Percentiles rank a stretch among this genome's conserved stretches.
phyloP scores from a whole-genome alignment of 2,797 vertebrate genomes.

The Lacerta bilineata region DNA sequence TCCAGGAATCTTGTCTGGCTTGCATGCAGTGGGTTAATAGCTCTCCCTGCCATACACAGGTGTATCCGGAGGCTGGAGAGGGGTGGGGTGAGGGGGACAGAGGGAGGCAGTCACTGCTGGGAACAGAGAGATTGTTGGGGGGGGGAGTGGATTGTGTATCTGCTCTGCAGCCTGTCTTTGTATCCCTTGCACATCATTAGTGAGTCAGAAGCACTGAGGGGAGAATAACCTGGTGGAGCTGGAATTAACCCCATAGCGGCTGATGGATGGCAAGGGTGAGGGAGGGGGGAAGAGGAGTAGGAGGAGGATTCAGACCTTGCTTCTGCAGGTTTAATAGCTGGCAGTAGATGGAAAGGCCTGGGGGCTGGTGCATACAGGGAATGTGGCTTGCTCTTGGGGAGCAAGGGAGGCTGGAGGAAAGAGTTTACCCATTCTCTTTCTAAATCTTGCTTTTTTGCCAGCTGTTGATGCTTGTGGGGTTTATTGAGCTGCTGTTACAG shows the following conservation, averaged over 20 bases:
- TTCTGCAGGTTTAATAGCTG: conserved; percentile 17
- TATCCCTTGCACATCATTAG: conserved; percentile 47
- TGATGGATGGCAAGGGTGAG: conserved; percentile 59
- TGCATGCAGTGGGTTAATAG: conserved; percentile 15
- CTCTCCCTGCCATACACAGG: conserved; percentile 10
- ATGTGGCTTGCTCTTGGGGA: conserved; percentile 7
- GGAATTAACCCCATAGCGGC: conserved; percentile 64
- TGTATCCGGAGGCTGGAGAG: conserved; percentile 50
- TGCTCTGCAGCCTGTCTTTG: conserved; percentile 29
- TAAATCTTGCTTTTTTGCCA: conserved; percentile 60
- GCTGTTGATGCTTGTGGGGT: not conserved
- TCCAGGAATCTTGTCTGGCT: not conserved
- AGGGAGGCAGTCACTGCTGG: conserved; percentile 35
- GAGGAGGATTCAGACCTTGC: not conserved
- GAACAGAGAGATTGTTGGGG: conserved; percentile 1
- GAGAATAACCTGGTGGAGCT: conserved; percentile 57
- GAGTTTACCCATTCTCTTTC: conserved; percentile 55
- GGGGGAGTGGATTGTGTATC: conserved; percentile 4
- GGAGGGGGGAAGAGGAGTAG: not conserved
- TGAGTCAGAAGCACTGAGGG: conserved; percentile 36
- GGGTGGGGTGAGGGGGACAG: not conserved
- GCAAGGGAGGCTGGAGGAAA: conserved; percentile 41
- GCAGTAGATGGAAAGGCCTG: conserved; percentile 32
- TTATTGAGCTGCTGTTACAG: conserved; percentile 1
- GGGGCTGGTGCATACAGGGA: not conserved